phyloP scores from a whole-genome alignment of 2,888 invertebrate species.

The Phragmatobia fuliginosa region DNA sequence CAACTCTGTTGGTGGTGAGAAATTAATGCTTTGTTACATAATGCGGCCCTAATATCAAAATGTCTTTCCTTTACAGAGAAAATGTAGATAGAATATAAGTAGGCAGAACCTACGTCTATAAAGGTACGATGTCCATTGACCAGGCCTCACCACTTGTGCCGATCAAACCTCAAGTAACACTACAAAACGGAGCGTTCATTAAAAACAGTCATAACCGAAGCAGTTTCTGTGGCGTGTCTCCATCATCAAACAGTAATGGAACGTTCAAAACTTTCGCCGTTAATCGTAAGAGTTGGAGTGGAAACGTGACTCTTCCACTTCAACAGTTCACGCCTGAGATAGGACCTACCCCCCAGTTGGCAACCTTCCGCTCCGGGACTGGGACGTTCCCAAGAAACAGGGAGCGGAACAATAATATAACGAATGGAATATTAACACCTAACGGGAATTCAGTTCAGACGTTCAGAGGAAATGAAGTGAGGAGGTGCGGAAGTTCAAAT shows the following conservation, averaged over 20 bases:
- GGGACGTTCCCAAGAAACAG: conserved; percentile 84
- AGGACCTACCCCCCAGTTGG: conserved; percentile 78
- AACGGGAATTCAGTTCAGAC: conserved; percentile 83
- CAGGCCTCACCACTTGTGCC: conserved; percentile 85
- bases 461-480: conserved; percentile 84
- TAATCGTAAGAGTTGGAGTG: conserved; percentile 86
- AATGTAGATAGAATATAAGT: conserved; percentile 81
- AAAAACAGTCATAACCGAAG: conserved; percentile 85
- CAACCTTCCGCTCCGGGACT: conserved; percentile 82
- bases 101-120: conserved; percentile 69
- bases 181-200: conserved; percentile 82
- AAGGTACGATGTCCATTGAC: conserved; percentile 84
- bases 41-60: conserved; percentile 59
- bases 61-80: conserved; percentile 82
- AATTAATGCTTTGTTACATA: conserved; percentile 35
- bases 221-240: conserved; percentile 84
- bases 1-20: conserved; percentile 72
- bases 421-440: conserved; percentile 84
- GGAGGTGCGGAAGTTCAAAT: conserved; percentile 83
- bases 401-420: conserved; percentile 81
- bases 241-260: conserved; percentile 80
- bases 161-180: conserved; percentile 78
- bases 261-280: conserved; percentile 83
- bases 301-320: conserved; percentile 83
- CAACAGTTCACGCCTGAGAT: conserved; percentile 78